Conservation (phyloP, 2,888 invertebrate genomes). For the Drosophila subquinaria region DNA sequence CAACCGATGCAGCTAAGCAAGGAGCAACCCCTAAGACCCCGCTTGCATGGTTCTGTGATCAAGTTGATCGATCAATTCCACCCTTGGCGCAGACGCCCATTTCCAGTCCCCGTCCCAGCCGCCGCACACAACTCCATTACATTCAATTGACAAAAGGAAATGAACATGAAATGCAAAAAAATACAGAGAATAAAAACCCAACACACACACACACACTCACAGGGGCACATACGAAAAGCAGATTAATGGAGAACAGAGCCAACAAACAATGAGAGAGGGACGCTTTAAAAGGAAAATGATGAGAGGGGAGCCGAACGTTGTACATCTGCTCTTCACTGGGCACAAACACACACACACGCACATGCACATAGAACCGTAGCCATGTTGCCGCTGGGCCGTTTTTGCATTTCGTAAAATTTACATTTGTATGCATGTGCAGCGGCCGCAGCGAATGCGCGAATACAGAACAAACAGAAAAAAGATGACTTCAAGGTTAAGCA, state of each 20-base stretch:
- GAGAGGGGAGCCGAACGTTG: slow-evolving; percentile 61
- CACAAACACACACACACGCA: slow-evolving; percentile 4
- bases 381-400: slow-evolving; percentile 55
- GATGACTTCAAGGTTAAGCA: slow-evolving; percentile 67
- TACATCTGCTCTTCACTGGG: slow-evolving; percentile 62
- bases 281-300: slow-evolving; percentile 40
- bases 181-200: slow-evolving; percentile 37
- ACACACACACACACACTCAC: slow-evolving; percentile 10
- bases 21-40: slow-evolving; percentile 59
- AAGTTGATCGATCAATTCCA: slow-evolving; percentile 77
- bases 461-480: slow-evolving; percentile 52
- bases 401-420: slow-evolving; percentile 68
- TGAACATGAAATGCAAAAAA: slow-evolving; percentile 75
- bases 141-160: slow-evolving; percentile 75
- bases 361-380: slow-evolving; percentile 37
- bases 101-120: slow-evolving; percentile 37
- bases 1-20: slow-evolving; percentile 34
- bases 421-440: slow-evolving; percentile 74
- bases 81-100: slow-evolving; percentile 72
- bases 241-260: slow-evolving; percentile 63
- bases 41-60: slow-evolving; percentile 68
- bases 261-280: slow-evolving; percentile 34
- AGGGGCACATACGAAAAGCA: slow-evolving; percentile 46
- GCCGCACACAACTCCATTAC: slow-evolving; percentile 68
- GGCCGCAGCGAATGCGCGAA: slow-evolving; percentile 40